These are phyloP conservation scores for Apaloderma vittatum DNA, from an alignment of 2,113 vertebrate genomes.

Conservation along the genomic window DNA sequence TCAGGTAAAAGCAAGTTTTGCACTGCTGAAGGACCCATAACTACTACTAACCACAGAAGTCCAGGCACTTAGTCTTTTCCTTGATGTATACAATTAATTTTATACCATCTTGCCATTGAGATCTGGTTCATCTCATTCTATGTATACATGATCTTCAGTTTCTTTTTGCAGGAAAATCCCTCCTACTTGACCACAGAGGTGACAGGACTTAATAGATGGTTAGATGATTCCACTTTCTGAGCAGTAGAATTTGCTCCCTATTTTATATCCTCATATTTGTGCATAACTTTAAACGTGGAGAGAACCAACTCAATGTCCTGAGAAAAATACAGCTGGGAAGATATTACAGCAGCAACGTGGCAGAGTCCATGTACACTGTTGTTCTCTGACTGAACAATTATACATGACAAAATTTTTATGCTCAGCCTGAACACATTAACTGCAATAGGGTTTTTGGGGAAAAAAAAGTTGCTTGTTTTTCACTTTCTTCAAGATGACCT, in stretches of 20 bases:
- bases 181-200: not conserved
- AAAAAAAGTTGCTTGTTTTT: not conserved
- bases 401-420: not conserved
- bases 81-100: not conserved
- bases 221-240: not conserved
- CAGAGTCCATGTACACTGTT: not conserved
- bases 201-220: not conserved
- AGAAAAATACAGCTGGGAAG: not conserved
- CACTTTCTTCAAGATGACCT: not conserved
- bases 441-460: fast-evolving
- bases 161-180: not conserved
- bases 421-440: not conserved
- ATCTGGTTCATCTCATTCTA: not conserved
- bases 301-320: not conserved
- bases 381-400: not conserved
- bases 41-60: not conserved
- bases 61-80: not conserved
- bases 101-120: not conserved
- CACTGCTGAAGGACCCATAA: not conserved
- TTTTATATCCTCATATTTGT: not conserved
- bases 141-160: not conserved
- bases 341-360: fast-evolving
- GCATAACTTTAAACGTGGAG: not conserved
- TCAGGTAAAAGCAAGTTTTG: not conserved
- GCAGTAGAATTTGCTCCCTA: not conserved